Evolutionary conservation across 2,797 vertebrate genomes (phyloP), one percentile per base, ranked within the genome.

Genomic region (Aratinga solstitialis): DNA sequence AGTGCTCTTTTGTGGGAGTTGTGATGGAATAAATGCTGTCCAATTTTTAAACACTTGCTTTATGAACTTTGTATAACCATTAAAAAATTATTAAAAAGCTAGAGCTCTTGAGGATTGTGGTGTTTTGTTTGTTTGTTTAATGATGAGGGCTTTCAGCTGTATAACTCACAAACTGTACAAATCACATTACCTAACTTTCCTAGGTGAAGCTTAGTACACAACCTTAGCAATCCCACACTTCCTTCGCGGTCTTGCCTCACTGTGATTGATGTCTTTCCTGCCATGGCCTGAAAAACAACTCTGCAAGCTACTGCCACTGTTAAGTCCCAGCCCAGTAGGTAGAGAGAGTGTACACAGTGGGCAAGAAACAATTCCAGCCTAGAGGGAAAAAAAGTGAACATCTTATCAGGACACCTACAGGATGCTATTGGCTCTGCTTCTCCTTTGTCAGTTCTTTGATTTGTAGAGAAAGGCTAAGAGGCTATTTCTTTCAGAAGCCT

Each of bases 341-440:
- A 40, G 43, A 59, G 12, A 66, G 38, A 36, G 23, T 34, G 34
- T 20, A 65, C 18, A 51, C 1, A 2, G 7, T 2, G 3, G 42
- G 14, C 9, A 50, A 3, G 27, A 68, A 81, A 53, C 6, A 5
- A 2, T 23, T 63, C 36, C 75, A 59, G 30, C 24, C 38, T 40
- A 30, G 20, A 23, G 4, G 36, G 40, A 67, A 82, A 86, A 84
- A 5, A 5, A 47, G 10, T 66, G 73, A 53, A 43, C 9, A 9
- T 32, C 20, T 32, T 36, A 15, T 29, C 8, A 2, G 19, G 34
- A 26, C 29, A 34, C 6, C 12, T 56, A 73, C 43, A 51, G 83
- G 61, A n/a, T 74, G 40, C 6, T 2, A 0, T 1, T 36, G 10
- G 29, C 7, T 78, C 45, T 4, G 13, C 9, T 67, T n/a, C 34